Base-by-base conservation (phyloP, 2,113 vertebrate genomes). In the Menidia beryllina region DNA sequence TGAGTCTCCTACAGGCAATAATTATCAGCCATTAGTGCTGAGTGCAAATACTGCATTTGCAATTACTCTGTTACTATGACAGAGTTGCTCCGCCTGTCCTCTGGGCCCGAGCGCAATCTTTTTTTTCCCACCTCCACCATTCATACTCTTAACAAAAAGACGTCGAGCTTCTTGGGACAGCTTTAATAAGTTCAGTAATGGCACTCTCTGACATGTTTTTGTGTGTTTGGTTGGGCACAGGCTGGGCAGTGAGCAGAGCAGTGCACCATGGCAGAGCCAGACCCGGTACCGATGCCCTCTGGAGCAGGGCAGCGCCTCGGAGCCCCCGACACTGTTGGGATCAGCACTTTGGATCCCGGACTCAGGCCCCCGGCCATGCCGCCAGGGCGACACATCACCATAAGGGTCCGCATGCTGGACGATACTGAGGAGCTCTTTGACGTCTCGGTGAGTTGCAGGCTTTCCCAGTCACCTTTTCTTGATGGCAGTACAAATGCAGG, bases 391-490 rank as follows among this genome's bases (percentile, higher is more conserved):
- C 95, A 94, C 1, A 50, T 96, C 84, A 93, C 96, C 77, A 88
- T 99, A 91, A 96, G 95, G 86, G 95, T 99, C 84, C 96, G 95
- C 66, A 96, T 99, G 96, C 87, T 99, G 92, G 97, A 99, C 63
- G 96, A 98, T 85, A 95, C 96, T 0, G 96, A 98, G 90, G 96
- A 98, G 93, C 93, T 95, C 20, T 98, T 99, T 34, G 95, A 99
- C 59, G 87, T 98, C 86, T 97, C 96, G 71, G 98, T 99, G 94
- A 98, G 96, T 91, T 39, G 4, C 50, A 7, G 38, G 58, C 11
- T 0, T 59, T 20, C 19, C 38, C 66, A 8, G 27, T 26, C 38
- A 2, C 21, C 19, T 49, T n/a, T 45, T 65, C 53, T 72, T 48
- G 27, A 36, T 23, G 36, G 38, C 26, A 72, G 72, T 71, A 41